Evolutionary conservation across 2,797 vertebrate species (phyloP).

Genomic region (Glossophaga mutica): DNA sequence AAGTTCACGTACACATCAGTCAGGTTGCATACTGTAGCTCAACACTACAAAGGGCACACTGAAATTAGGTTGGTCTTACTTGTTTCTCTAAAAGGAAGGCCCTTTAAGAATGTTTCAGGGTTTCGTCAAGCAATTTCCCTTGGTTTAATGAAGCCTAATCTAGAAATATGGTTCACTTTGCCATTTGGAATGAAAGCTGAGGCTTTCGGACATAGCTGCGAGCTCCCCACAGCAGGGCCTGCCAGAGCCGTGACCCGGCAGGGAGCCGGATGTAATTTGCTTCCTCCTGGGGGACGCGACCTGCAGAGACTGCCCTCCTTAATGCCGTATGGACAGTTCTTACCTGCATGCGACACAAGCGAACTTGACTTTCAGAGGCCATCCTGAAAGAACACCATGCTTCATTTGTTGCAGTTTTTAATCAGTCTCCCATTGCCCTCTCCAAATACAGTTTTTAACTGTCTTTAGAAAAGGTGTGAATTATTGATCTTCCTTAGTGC

Average conservation of each 20-base stretch:
- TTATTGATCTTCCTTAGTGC: not conserved
- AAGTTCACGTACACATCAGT: not conserved
- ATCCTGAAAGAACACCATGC: not conserved
- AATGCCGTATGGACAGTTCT: not conserved
- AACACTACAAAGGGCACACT: not conserved
- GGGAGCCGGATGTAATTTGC: slow-evolving; percentile 48
- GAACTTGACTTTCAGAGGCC: not conserved
- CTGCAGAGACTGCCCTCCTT: not conserved
- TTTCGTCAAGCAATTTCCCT: slow-evolving; percentile 19
- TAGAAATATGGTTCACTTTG: not conserved
- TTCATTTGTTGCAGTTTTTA: not conserved
- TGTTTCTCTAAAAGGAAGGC: not conserved
- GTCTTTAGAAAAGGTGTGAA: not conserved
- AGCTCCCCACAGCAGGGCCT: not conserved
- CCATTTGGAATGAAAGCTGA: not conserved
- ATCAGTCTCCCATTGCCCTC: not conserved
- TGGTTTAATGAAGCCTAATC: slow-evolving; percentile 9
- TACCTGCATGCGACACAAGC: not conserved
- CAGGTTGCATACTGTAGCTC: not conserved
- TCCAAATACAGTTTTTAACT: not conserved
- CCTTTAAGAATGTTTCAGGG: not conserved
- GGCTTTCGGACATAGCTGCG: not conserved
- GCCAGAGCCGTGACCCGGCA: not conserved
- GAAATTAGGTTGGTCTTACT: not conserved
- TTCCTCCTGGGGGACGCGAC: not conserved